Evolutionary conservation across 2,888 invertebrate genomes (phyloP), one percentile per base, ranked within the genome.

Genomic region (Tiphia femorata): DNA sequence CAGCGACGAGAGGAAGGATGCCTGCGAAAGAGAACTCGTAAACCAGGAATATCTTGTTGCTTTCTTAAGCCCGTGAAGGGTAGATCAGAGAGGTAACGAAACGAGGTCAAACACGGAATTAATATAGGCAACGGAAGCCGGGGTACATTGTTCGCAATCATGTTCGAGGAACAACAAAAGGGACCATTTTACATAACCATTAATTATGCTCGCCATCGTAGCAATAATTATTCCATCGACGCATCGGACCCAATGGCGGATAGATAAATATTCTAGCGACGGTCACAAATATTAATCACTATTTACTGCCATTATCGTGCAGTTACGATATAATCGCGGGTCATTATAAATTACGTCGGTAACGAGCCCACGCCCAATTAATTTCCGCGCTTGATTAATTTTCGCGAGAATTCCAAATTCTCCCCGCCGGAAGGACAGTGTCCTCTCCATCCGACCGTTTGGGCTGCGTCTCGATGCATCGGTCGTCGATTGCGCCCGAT

Each of bases 331-430:
- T 37, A 56, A 52, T 35, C 44, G 44, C 38, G 37, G 50, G 46
- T 54, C 56, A 27, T 58, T 48, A 51, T 69, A 67, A 69, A 67
- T 67, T 67, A 62, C 62, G 57, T 50, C 48, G 14, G 41, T 16
- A 58, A 67, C 61, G 38, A 38, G 38, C 38, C 4, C 19, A 16
- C 38, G 3, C 17, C 52, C 52, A 30, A 62, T 61, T 61, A 49
- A 52, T 57, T 62, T 62, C 47, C 49, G 49, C 56, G 51, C 49
- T 46, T 38, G 46, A 57, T 55, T 61, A 62, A 62, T 62, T 56
- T 55, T 47, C 35, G 56, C 42, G 43, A 55, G 61, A 62, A 62
- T 61, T 61, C 37, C 52, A 42, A 49, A 21, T 50, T 42, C 55
- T 4, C 46, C 47, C 46, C 46, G 49, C 38, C 55, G 49, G 8